Evolutionary conservation across 2,113 vertebrate genomes (phyloP).

Genomic region (Candoia aspera): DNA sequence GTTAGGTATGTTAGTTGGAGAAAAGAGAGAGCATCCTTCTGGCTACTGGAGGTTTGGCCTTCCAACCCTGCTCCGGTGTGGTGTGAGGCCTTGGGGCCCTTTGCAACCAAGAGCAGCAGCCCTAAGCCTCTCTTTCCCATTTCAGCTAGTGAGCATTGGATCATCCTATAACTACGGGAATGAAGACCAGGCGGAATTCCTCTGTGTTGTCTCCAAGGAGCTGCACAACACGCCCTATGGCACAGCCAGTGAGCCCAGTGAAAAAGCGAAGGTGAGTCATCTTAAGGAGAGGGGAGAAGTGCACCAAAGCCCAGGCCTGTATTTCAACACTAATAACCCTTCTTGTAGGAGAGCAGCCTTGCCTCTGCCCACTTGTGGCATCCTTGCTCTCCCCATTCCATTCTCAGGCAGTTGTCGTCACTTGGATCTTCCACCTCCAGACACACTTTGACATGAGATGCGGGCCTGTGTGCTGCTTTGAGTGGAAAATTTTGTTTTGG

Average conservation of each 20-base stretch:
- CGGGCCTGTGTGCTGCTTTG: background rate
- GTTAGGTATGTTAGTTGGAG: background rate
- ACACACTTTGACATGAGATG: background rate
- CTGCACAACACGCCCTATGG: conserved; percentile 93
- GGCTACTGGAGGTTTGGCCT: background rate
- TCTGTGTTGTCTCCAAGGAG: conserved; percentile 98
- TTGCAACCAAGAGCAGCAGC: background rate
- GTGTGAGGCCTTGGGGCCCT: too few relatives aligned
- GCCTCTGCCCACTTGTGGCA: background rate
- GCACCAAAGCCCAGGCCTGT: background rate
- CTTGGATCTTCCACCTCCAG: too few relatives aligned
- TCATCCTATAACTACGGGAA: conserved; percentile 99
- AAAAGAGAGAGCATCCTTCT: background rate
- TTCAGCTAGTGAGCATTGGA: conserved; percentile 95
- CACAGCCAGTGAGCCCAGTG: conserved; percentile 91
- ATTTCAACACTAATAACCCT: background rate
- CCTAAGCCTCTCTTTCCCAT: conserved; percentile 32
- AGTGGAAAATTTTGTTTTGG: background rate
- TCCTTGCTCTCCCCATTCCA: background rate
- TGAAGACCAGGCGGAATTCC: conserved; percentile 98
- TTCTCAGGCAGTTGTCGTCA: background rate
- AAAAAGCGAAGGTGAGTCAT: conserved; percentile 93
- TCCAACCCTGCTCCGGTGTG: background rate
- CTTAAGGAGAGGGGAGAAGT: background rate
- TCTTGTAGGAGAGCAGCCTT: background rate